Conservation (phyloP, 2,797 vertebrate genomes). For the Acipenser ruthenus region DNA sequence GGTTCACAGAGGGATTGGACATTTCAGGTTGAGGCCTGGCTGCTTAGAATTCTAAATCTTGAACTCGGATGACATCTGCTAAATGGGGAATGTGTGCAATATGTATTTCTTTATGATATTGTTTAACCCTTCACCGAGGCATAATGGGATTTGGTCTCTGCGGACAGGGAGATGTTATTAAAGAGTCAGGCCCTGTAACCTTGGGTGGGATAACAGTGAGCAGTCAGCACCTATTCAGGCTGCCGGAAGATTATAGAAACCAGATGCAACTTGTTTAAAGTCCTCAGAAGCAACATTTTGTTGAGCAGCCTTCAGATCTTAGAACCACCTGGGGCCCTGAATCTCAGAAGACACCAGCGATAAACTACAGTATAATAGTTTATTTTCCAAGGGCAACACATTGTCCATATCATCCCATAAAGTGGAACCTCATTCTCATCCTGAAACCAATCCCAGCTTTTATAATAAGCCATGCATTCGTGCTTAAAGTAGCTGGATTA, state of each 20-base stretch:
- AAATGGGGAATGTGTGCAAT: constrained; percentile 79
- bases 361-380: too few species aligned
- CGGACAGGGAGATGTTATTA: constrained; percentile 63
- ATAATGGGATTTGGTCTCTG: constrained; percentile 71
- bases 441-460: too few species aligned
- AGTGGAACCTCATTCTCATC: too few species aligned
- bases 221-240: constrained; percentile 2
- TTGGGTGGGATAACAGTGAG: constrained; percentile 39
- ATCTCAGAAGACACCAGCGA: too few species aligned
- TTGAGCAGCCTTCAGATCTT: not conserved
- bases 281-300: constrained; percentile 1
- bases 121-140: constrained; percentile 70
- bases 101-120: constrained; percentile 80
- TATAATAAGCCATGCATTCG: too few species aligned
- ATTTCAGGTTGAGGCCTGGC: constrained; percentile 69
- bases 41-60: constrained; percentile 81
- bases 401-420: too few species aligned
- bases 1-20: constrained; percentile 76
- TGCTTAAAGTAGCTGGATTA: too few species aligned
- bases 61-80: constrained; percentile 80
- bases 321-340: not conserved
- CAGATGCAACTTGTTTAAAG: constrained; percentile 11
- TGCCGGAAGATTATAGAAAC: constrained; percentile 6
- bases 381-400: too few species aligned
- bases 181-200: constrained; percentile 57